phyloP scores from a whole-genome alignment of 2,113 vertebrate genomes.

The Nicator chloris region DNA sequence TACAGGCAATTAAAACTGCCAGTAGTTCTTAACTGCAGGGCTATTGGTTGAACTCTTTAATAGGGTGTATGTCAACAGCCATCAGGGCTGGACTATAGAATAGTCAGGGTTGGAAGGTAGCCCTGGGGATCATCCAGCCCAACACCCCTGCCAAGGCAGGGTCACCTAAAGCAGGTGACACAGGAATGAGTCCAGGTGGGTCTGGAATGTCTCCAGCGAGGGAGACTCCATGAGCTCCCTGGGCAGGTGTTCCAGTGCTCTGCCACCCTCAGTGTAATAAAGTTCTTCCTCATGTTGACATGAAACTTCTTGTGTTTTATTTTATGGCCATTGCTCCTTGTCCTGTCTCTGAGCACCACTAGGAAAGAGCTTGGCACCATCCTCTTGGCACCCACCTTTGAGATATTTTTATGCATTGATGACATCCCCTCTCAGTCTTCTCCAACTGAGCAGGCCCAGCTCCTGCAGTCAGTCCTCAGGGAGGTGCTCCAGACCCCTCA shows the following conservation, averaged over 20 bases:
- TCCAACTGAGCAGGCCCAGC: neutral
- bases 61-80: neutral
- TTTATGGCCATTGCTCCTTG: no score
- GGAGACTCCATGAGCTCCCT: neutral
- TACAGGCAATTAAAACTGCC: neutral
- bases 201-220: neutral
- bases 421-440: neutral
- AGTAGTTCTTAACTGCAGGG: neutral
- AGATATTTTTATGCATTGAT: neutral
- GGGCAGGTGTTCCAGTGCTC: neutral
- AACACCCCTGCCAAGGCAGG: neutral
- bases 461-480: no score
- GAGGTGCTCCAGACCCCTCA: neutral
- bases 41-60: neutral
- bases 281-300: neutral
- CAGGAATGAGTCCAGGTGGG: neutral
- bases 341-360: no score
- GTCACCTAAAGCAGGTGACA: neutral
- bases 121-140: neutral
- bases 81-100: neutral
- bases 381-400: neutral
- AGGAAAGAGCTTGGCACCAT: neutral
- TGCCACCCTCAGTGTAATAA: neutral
- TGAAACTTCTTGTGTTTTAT: no score
- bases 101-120: neutral